Conservation (phyloP, 2,113 vertebrate genomes). For the Leucopternis melanops region DNA sequence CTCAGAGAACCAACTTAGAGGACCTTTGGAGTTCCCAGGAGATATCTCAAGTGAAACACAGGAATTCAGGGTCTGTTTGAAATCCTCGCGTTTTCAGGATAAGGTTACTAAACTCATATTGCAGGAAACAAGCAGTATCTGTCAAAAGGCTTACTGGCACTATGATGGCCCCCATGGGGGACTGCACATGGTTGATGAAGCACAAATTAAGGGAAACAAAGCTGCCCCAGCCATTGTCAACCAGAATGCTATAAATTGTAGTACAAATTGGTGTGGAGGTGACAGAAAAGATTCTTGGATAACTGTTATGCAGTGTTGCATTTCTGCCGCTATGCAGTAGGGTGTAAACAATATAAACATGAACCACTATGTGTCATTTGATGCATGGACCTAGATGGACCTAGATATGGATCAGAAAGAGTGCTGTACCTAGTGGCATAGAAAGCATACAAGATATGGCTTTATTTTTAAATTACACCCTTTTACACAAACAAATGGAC, state of each 20-base stretch:
- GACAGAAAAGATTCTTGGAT: not conserved
- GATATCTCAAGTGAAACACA: not conserved
- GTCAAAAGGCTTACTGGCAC: not conserved
- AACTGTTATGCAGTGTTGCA: not conserved
- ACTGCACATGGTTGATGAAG: not conserved
- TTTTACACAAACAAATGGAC: not conserved
- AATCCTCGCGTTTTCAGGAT: not conserved
- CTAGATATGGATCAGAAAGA: not conserved
- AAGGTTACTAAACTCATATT: not conserved
- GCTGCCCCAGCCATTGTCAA: not conserved
- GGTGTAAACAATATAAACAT: not conserved
- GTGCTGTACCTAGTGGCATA: not conserved
- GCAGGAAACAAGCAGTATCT: not conserved
- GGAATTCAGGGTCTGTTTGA: not conserved
- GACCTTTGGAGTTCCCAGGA: not conserved
- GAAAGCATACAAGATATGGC: not conserved
- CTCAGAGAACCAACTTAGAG: not conserved
- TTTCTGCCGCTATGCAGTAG: not conserved
- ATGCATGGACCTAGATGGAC: not conserved
- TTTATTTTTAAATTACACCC: not conserved
- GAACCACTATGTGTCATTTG: not conserved
- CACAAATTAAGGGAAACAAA: not conserved
- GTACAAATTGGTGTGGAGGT: not conserved
- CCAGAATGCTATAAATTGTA: not conserved
- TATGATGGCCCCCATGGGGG: not conserved